Base-by-base conservation (phyloP, 35 echinoderm and acorn worm species). In the Strongylocentrotus purpuratus region DNA sequence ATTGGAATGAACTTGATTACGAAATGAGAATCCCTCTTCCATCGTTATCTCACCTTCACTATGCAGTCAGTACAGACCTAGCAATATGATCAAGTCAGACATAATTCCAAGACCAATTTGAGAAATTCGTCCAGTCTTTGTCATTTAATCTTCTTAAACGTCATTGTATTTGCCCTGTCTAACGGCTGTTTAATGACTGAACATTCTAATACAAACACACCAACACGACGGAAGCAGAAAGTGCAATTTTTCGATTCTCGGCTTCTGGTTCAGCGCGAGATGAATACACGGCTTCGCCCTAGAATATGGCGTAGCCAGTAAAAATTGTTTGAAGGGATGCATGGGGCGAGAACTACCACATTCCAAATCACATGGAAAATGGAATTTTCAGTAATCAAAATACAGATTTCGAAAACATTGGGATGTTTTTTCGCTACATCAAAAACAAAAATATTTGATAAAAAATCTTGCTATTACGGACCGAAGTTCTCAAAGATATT, bases 161-260 rank as follows among this genome's bases (percentile, higher is more conserved):
- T 45, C 87, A 89, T 89, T 33, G 32, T 89, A 89, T 89, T 89
- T 89, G 87, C 20, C 87, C 33, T 89, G 87, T 89, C 87, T 89
- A 25, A 89, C 87, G 87, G 87, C 87, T 89, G 87, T 89, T 89
- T 89, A 89, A 89, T 45, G 87, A 89, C 87, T 35, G 87, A 45
- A 89, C 87, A 89, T 89, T 89, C 87, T 15, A 45, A 89, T 89
- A 89, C 87, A 89, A 89, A 89, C 87, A 89, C 32, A 89, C 45
- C 33, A 46, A 89, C 12, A 41, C 45, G n/a, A 18, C 7, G 50
- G 50, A 20, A 9, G 45, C 45, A 18, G 45, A 89, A 89, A 89
- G 87, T 89, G 87, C 87, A 46, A 89, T 46, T 87, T 87, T 78
- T 7, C 22, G 22, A 28, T 78, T 78, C 22, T 78, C 65, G 65